Evolutionary conservation across 2,797 vertebrate genomes (phyloP).

Genomic region (Onychomys torridus): DNA sequence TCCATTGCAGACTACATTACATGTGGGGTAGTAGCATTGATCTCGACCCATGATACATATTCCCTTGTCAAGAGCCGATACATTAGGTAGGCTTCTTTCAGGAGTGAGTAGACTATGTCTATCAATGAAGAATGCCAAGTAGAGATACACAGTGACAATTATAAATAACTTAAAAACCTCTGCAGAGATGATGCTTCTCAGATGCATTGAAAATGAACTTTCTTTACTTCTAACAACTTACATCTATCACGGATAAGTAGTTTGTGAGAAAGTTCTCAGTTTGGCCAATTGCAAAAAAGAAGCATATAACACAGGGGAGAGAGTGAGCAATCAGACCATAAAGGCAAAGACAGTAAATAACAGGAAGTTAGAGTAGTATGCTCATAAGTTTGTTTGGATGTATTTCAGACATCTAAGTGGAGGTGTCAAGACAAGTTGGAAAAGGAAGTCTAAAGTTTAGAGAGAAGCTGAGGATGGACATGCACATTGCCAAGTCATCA

Average conservation of each 20-base stretch:
- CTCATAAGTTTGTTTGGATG: background rate
- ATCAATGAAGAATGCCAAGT: background rate
- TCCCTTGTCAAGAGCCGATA: background rate
- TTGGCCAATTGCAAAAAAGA: background rate
- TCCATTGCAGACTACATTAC: background rate
- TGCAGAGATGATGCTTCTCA: background rate
- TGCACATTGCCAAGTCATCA: background rate
- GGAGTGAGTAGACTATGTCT: background rate
- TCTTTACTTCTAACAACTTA: constrained; percentile 1
- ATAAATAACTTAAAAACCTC: background rate
- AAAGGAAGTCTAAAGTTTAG: background rate
- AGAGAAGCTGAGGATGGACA: background rate
- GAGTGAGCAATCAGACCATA: background rate
- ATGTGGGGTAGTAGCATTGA: background rate
- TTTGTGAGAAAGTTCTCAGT: background rate
- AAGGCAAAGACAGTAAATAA: background rate
- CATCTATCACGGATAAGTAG: background rate
- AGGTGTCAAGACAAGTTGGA: background rate
- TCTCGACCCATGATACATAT: background rate
- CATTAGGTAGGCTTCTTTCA: background rate
- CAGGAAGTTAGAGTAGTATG: background rate
- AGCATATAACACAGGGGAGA: background rate
- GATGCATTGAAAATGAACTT: background rate
- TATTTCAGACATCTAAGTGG: background rate
- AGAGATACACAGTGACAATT: background rate